These are phyloP conservation scores for Thalassaphorura encarpata DNA, from an alignment of 1,140 invertebrate species.

Conservation along the genomic window DNA sequence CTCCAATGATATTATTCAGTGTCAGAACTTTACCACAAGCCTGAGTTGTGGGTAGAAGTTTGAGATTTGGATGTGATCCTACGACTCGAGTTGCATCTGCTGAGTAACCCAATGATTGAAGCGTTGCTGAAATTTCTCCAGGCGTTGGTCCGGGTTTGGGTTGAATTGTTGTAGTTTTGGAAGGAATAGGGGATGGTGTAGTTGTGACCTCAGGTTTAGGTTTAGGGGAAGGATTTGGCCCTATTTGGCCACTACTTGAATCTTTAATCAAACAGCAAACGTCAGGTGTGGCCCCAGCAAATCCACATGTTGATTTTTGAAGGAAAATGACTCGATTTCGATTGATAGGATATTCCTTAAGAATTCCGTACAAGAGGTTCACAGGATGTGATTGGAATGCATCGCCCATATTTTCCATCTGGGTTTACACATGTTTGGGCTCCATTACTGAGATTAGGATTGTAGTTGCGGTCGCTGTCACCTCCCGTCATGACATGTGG, in stretches of 20 bases:
- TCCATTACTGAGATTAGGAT: no score
- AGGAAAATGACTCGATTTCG: constrained; percentile 5
- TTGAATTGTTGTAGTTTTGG: no score
- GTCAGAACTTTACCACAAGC: background rate
- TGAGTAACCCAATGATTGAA: background rate
- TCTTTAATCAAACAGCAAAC: constrained; percentile 4
- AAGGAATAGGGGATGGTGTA: no score
- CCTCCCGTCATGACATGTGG: no score
- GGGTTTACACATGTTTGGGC: constrained; percentile 5
- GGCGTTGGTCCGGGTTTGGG: background rate
- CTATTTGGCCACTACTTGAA: background rate
- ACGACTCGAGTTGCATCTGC: background rate
- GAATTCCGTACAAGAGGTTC: background rate
- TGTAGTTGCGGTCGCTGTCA: no score
- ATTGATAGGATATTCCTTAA: background rate
- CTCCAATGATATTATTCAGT: constrained; percentile 44
- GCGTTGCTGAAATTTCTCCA: background rate
- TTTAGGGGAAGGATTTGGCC: no score
- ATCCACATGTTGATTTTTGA: constrained; percentile 11
- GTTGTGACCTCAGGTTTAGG: no score
- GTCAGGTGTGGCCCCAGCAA: background rate
- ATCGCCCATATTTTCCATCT: background rate
- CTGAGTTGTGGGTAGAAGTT: background rate
- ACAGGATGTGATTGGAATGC: background rate
- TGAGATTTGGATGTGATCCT: background rate